Evolutionary conservation across 1,140 invertebrate species (phyloP).

Genomic region (Aphidius ervi): DNA sequence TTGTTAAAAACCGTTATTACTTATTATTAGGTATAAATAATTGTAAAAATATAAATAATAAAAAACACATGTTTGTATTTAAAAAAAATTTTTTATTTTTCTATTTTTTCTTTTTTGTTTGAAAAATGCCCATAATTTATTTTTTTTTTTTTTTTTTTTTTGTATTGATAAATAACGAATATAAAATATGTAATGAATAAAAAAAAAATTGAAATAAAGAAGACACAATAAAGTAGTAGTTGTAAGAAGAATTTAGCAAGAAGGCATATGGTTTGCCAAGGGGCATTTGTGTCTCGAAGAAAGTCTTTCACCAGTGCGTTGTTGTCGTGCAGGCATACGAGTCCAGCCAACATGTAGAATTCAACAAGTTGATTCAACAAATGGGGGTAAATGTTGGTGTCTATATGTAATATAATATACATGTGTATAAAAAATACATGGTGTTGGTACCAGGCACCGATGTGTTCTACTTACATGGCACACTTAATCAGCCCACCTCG

Average conservation of each 20-base stretch:
- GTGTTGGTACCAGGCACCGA: slow-evolving; percentile 49
- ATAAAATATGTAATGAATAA: not conserved
- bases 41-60: too few species aligned
- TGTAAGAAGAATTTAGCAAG: slow-evolving; percentile 15
- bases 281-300: slow-evolving; percentile 40
- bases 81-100: too few species aligned
- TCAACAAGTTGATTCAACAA: slow-evolving; percentile 18
- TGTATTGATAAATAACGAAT: not conserved
- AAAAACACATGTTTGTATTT: too few species aligned
- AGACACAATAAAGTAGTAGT: slow-evolving; percentile 5
- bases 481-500: slow-evolving; percentile 44
- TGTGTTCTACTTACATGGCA: slow-evolving; percentile 54
- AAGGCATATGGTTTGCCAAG: slow-evolving; percentile 4
- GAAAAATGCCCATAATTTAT: too few species aligned
- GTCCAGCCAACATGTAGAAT: slow-evolving; percentile 26
- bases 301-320: slow-evolving; percentile 51
- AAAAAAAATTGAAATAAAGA: not conserved
- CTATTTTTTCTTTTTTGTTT: too few species aligned
- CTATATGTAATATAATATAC: slow-evolving; percentile 35
- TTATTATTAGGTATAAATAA: too few species aligned
- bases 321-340: slow-evolving; percentile 17
- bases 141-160: too few species aligned
- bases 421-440: slow-evolving; percentile 45
- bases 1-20: too few species aligned
- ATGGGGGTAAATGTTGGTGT: slow-evolving; percentile 8